Evolutionary conservation across 1,140 invertebrate genomes (phyloP).

Genomic region (Sitobion miscanthi): DNA sequence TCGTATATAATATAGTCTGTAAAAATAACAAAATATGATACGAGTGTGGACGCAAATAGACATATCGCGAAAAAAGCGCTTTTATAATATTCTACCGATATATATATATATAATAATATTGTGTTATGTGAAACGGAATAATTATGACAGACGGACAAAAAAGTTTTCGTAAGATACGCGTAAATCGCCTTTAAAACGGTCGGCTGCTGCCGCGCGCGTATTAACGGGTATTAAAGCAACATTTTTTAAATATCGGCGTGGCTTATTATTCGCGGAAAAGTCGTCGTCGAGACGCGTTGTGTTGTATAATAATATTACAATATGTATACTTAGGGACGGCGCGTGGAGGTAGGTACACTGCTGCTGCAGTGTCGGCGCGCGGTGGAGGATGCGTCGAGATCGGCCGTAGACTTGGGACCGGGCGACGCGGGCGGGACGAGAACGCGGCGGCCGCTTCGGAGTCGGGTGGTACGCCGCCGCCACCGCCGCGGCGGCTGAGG

Average conservation of each 20-base stretch:
- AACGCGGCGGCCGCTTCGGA: not conserved
- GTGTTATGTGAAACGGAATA: too few species aligned
- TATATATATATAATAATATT: too few species aligned
- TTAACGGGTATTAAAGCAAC: constrained; percentile 5
- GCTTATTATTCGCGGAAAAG: constrained; percentile 18
- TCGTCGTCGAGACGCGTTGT: not conserved
- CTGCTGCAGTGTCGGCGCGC: not conserved
- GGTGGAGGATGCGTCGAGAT: not conserved
- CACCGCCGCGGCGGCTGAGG: not conserved
- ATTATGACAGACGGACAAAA: not conserved
- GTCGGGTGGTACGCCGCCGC: not conserved
- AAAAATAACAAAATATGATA: too few species aligned
- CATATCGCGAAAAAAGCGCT: too few species aligned
- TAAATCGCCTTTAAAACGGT: constrained; percentile 36
- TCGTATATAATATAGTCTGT: too few species aligned
- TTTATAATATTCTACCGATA: too few species aligned
- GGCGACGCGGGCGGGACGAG: constrained; percentile 8
- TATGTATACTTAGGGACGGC: not conserved
- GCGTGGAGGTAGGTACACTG: not conserved
- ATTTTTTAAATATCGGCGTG: constrained; percentile 27
- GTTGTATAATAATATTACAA: not conserved
- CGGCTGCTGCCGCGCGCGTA: not conserved
- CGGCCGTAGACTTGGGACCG: not conserved
- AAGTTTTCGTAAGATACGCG: not conserved
- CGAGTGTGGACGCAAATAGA: too few species aligned